phyloP scores from a whole-genome alignment of 1,140 invertebrate species.

The Sesamia nonagrioides region DNA sequence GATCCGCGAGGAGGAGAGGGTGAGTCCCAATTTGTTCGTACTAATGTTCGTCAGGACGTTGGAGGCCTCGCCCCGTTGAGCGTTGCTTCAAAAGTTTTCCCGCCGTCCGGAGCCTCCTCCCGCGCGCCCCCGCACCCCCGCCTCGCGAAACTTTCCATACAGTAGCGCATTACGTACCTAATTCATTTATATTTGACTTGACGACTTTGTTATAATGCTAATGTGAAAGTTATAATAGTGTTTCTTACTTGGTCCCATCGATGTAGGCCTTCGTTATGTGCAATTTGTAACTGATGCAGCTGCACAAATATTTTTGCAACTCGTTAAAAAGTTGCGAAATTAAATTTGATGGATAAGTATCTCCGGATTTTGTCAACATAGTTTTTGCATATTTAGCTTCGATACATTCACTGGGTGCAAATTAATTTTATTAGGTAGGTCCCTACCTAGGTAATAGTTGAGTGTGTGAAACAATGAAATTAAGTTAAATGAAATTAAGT shows the following conservation, averaged over 20 bases:
- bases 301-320: constrained; percentile 21
- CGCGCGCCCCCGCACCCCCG: constrained; percentile 48
- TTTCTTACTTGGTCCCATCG: constrained; percentile 9
- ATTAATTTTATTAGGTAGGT: too few species aligned
- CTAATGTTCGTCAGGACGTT: background rate
- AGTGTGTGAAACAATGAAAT: too few species aligned
- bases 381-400: background rate
- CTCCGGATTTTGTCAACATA: background rate
- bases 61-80: constrained; percentile 19
- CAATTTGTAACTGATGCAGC: background rate
- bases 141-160: constrained; percentile 66
- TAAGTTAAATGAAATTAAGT: too few species aligned
- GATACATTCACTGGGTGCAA: background rate
- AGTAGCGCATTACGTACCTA: constrained; percentile 63
- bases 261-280: constrained; percentile 25
- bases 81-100: constrained; percentile 63
- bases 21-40: constrained; percentile 88
- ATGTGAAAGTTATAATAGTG: constrained; percentile 62
- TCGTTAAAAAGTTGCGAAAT: constrained; percentile 18
- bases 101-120: constrained; percentile 52
- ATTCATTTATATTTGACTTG: constrained; percentile 63
- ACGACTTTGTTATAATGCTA: constrained; percentile 59
- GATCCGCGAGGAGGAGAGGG: constrained; percentile 98
- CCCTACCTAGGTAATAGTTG: too few species aligned
- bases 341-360: background rate